Conservation (phyloP, 2,797 vertebrate species). For the Gouania willdenowi region DNA sequence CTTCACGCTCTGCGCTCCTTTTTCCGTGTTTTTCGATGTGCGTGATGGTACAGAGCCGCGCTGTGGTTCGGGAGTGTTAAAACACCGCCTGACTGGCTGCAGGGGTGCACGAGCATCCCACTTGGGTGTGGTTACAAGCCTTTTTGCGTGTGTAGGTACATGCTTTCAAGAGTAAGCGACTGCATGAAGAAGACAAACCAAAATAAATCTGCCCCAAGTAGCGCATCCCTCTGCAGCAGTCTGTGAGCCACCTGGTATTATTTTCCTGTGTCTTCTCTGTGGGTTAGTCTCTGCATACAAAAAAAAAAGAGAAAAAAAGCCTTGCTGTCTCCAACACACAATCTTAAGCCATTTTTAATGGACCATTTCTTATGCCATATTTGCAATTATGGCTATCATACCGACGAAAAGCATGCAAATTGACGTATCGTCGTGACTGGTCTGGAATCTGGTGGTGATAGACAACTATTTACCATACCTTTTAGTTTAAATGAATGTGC, state of each 20-base stretch:
- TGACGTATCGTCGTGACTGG: slow-evolving; percentile 68
- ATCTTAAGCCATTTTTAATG: slow-evolving; percentile 68
- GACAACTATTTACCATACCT: slow-evolving; percentile 73
- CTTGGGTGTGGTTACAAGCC: slow-evolving; percentile 76
- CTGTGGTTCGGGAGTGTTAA: slow-evolving; percentile 60
- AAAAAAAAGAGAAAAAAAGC: too few relatives aligned
- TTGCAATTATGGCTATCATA: slow-evolving; percentile 67
- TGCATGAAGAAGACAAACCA: slow-evolving; percentile 70
- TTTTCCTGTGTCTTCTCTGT: slow-evolving; percentile 37
- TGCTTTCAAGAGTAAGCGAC: slow-evolving; percentile 38
- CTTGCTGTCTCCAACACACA: slow-evolving; percentile 64
- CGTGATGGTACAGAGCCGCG: slow-evolving; percentile 55
- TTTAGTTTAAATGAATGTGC: slow-evolving; percentile 76
- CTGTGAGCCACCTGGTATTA: slow-evolving; percentile 59
- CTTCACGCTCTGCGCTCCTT: slow-evolving; percentile 34
- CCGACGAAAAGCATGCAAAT: slow-evolving; percentile 75
- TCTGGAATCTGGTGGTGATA: slow-evolving; percentile 74
- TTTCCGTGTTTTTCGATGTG: slow-evolving; percentile 30
- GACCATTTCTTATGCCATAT: slow-evolving; percentile 74
- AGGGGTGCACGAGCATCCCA: slow-evolving; percentile 59
- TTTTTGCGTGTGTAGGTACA: slow-evolving; percentile 51
- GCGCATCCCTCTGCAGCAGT: slow-evolving; percentile 59
- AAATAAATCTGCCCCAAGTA: slow-evolving; percentile 70
- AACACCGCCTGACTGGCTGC: slow-evolving; percentile 58
- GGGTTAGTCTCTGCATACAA: slow-evolving; percentile 60